phyloP scores from a whole-genome alignment of 2,113 vertebrate genomes.

The Alethe castanea region DNA sequence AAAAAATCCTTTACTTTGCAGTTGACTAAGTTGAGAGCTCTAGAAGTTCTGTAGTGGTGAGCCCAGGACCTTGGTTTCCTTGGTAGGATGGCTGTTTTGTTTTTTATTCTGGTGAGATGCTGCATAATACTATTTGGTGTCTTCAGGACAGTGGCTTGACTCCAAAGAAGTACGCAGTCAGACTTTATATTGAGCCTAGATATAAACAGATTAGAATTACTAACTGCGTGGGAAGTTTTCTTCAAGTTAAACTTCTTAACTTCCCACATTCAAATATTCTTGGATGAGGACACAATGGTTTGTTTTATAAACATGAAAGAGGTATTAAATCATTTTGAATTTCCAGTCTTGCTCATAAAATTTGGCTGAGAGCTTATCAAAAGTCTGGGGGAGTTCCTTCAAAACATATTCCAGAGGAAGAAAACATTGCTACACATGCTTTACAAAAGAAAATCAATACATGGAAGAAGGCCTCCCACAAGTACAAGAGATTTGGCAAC shows the following conservation, averaged over 20 bases:
- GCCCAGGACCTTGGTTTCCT: not conserved
- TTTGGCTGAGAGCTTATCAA: slow-evolving; percentile 23
- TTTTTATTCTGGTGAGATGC: not conserved
- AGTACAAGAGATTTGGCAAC: not conserved
- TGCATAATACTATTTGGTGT: not conserved
- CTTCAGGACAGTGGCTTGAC: slow-evolving; percentile 30
- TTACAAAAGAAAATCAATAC: not conserved
- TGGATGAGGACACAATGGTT: slow-evolving; percentile 50
- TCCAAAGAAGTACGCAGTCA: slow-evolving; percentile 2
- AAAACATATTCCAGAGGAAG: slow-evolving; percentile 9
- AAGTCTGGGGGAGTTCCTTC: slow-evolving; percentile 31
- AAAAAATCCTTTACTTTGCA: not conserved
- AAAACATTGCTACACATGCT: not conserved
- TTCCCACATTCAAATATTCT: slow-evolving; percentile 56
- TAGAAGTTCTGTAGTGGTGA: not conserved
- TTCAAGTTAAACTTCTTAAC: slow-evolving; percentile 42
- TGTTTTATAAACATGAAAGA: slow-evolving; percentile 54
- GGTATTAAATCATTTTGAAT: slow-evolving; percentile 40
- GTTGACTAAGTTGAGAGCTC: not conserved
- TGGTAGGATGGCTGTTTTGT: not conserved
- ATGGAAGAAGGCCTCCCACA: not conserved
- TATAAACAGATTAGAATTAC: slow-evolving; percentile 63
- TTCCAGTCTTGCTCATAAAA: slow-evolving; percentile 31
- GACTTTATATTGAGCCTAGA: slow-evolving; percentile 36
- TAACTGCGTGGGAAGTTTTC: slow-evolving; percentile 57